phyloP scores from a whole-genome alignment of 2,888 invertebrate species.

The Pandemis cinnamomeana region DNA sequence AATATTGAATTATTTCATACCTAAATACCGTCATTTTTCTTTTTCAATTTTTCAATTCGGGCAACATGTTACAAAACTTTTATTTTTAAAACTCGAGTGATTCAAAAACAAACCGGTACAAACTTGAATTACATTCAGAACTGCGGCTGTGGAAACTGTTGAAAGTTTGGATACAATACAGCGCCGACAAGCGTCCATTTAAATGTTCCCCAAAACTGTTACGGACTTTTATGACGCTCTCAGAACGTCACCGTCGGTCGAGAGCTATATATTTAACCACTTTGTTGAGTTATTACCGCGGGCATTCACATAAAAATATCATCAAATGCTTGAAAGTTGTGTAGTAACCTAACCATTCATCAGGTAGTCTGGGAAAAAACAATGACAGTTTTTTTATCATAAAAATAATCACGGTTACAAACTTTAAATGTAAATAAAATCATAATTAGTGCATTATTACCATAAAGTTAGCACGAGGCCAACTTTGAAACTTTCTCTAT shows the following conservation, averaged over 20 bases:
- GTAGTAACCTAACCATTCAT: not conserved
- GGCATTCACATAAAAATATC: conserved; percentile 13
- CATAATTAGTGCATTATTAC: too few relatives aligned
- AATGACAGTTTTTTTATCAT: not conserved
- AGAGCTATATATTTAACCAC: conserved; percentile 59
- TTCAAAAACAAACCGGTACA: conserved; percentile 44
- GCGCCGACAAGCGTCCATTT: conserved; percentile 54
- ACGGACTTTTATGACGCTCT: conserved; percentile 63
- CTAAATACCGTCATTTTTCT: not conserved
- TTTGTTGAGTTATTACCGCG: conserved; percentile 56
- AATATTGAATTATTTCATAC: too few relatives aligned
- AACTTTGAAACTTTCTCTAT: too few relatives aligned
- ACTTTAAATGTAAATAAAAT: too few relatives aligned
- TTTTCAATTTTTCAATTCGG: not conserved
- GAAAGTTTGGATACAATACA: conserved; percentile 55
- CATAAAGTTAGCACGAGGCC: too few relatives aligned
- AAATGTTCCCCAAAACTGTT: conserved; percentile 57
- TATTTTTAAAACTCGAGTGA: conserved; percentile 6
- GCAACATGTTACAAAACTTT: not conserved
- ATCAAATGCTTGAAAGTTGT: not conserved
- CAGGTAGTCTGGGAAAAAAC: not conserved
- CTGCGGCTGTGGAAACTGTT: conserved; percentile 47
- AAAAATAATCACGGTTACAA: too few relatives aligned
- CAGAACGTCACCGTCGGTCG: conserved; percentile 54
- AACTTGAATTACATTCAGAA: conserved; percentile 46